phyloP scores from a whole-genome alignment of 2,797 vertebrate species.

The Percopsis omiscomaycus region DNA sequence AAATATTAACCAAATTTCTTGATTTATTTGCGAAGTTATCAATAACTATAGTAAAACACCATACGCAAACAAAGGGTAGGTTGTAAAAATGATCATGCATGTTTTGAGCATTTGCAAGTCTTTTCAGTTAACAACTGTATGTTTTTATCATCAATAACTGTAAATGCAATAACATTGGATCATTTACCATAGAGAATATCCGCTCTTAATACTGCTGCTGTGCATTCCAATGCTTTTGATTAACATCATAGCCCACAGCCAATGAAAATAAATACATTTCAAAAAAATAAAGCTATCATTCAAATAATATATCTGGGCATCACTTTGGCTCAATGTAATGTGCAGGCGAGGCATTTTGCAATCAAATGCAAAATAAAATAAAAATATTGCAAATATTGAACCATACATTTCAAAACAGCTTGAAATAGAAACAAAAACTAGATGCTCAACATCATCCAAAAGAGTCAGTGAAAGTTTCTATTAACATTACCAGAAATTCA shows the following conservation, averaged over 20 bases:
- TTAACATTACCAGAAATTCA: neutral
- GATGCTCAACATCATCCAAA: neutral
- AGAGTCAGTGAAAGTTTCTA: neutral
- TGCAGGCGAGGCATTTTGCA: neutral
- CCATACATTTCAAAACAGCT: conserved; percentile 4
- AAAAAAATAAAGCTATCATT: neutral
- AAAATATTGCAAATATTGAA: neutral
- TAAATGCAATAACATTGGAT: conserved; percentile 3
- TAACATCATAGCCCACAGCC: neutral
- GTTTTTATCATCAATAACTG: conserved; percentile 16
- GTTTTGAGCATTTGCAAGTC: conserved; percentile 83
- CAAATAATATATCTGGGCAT: neutral
- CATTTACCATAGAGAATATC: neutral
- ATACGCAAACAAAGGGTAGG: conserved; percentile 74
- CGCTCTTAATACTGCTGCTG: neutral
- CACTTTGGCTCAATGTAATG: neutral
- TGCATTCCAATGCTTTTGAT: conserved; percentile 17
- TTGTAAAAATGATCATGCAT: conserved; percentile 78
- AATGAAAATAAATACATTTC: neutral
- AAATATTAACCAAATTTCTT: neutral
- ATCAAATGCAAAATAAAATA: neutral
- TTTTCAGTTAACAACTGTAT: conserved; percentile 81
- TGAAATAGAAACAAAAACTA: neutral
- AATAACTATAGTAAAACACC: conserved; percentile 35
- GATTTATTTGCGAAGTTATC: conserved; percentile 28